Percentiles rank a stretch among this genome's conserved stretches.
Evolutionary conservation across 2,113 vertebrate species (phyloP).

Genomic region (Nipponia nippon): DNA sequence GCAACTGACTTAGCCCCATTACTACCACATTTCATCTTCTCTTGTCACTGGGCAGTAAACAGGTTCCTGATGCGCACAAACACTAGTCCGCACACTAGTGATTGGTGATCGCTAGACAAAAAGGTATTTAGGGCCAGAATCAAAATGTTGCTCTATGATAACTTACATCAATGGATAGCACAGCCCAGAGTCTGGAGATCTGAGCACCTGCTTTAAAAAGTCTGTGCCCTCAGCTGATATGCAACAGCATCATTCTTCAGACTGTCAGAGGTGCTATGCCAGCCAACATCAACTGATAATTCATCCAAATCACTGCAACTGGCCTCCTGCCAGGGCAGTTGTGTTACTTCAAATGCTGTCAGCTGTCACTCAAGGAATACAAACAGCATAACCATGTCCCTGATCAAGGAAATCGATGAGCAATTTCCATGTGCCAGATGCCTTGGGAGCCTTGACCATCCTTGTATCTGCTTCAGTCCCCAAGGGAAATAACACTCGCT

Average conservation of each 20-base stretch:
- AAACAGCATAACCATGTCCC: background rate
- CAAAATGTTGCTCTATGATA: accelerated
- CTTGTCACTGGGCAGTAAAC: background rate
- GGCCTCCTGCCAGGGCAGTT: background rate
- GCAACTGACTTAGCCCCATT: background rate
- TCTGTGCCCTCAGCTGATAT: background rate
- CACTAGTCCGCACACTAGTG: background rate
- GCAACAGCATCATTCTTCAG: background rate
- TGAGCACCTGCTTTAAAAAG: accelerated
- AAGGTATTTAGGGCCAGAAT: background rate
- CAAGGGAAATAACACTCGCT: background rate
- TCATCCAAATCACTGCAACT: background rate
- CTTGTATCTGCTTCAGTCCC: background rate
- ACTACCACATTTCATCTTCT: background rate
- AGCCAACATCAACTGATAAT: background rate
- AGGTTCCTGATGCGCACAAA: background rate
- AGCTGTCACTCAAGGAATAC: background rate
- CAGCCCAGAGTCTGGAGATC: background rate
- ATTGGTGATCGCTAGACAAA: background rate
- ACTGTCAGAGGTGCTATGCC: background rate
- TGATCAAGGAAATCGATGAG: background rate
- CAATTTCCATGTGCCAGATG: background rate
- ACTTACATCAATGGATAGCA: background rate
- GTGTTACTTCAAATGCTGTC: background rate
- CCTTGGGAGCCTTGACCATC: background rate